Base-by-base conservation (phyloP, 2,888 invertebrate genomes). In the Nephrotoma flavescens region DNA sequence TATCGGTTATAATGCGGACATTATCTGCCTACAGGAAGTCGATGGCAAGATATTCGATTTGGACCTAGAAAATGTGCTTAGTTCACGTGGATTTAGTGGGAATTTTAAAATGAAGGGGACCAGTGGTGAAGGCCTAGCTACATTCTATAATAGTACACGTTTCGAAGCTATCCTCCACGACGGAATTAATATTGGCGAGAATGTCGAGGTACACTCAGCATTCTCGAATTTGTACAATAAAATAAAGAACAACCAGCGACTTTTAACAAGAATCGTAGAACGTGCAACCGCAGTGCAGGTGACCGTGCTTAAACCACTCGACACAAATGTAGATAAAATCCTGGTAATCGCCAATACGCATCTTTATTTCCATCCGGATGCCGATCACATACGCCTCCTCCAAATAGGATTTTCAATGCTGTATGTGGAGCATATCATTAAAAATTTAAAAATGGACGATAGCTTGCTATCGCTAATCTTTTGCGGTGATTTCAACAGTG, bases 401-500 rank as follows among this genome's bases (percentile, higher is more conserved):
- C 99, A 99, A 93, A 95, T 95, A 44, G 95, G 95, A 44, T 93
- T 96, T 88, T 93, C 94, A 41, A 93, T 97, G 88, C 92, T 93
- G 83, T 96, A 95, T 92, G 90, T 98, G 41, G 93, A 95, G 89
- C 91, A 94, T 89, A 88, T 95, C 42, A 92, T 92, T 87, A 89
- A 90, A 86, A 89, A 89, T 5, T 88, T 88, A 85, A 87, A 87
- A 12, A 83, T 57, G 87, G 90, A 91, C 5, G 89, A 91, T 0
- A 89, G 90, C n/a, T 91, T 92, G 47, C 92, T 96, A 42, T 94
- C 95, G 1, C 89, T 97, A 0, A 91, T 98, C 87, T 94, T 97
- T 88, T 97, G 97, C 91, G 99, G 99, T 0, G 99, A 99, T 91
- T 98, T 98, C 89, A 99, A 99, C 90, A 97, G 97, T 90, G 94